These are phyloP conservation scores for Drosophila pectinifera DNA, from an alignment of 1,140 invertebrate species.

Conservation along the genomic window DNA sequence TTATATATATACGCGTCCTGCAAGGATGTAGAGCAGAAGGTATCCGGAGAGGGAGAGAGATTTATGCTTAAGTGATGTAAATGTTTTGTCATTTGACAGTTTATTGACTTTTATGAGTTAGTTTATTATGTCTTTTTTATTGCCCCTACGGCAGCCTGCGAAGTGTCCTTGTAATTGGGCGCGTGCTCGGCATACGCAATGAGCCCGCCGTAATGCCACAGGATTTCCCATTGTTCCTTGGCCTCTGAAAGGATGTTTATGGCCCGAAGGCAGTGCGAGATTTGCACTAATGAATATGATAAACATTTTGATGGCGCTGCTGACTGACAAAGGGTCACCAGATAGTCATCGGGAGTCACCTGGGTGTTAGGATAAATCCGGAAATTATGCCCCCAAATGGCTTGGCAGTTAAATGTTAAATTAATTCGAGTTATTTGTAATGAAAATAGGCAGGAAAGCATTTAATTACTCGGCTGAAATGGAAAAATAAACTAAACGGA, in stretches of 20 bases:
- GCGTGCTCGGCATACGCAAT: conserved; percentile 42
- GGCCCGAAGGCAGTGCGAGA: conserved; percentile 32
- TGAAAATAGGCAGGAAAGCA: background rate
- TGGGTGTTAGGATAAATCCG: background rate
- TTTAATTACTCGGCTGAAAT: background rate
- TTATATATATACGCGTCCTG: background rate
- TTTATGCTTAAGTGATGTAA: conserved; percentile 73
- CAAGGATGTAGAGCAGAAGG: conserved; percentile 19
- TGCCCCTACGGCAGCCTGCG: conserved; percentile 13
- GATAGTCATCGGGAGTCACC: conserved; percentile 31
- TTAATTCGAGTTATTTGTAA: conserved; percentile 5
- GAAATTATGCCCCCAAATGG: conserved; percentile 19
- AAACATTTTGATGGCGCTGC: conserved; percentile 39
- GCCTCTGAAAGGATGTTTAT: conserved; percentile 27
- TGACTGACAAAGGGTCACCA: conserved; percentile 12
- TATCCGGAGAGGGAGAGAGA: conserved; percentile 33
- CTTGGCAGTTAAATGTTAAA: background rate
- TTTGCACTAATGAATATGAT: conserved; percentile 53
- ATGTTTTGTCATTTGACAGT: conserved; percentile 73
- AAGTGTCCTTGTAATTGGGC: conserved; percentile 54
- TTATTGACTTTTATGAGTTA: conserved; percentile 78
- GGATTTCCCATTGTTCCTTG: background rate
- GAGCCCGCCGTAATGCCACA: conserved; percentile 9
- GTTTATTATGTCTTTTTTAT: conserved; percentile 64
- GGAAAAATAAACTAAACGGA: background rate